Evolutionary conservation across 2,113 vertebrate genomes (phyloP).

Genomic region (Bettongia penicillata): DNA sequence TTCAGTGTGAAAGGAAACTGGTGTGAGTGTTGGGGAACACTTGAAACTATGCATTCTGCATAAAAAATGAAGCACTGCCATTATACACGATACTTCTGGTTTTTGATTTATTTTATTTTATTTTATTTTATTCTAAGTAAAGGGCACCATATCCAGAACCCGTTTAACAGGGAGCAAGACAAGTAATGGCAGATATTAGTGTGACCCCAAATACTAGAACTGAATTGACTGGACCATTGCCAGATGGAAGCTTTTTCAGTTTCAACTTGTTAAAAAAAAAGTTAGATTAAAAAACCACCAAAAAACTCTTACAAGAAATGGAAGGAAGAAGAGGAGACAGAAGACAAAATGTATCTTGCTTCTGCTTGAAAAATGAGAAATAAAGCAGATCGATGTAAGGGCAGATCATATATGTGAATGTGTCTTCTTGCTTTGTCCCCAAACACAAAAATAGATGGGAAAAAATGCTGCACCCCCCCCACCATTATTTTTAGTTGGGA

Average conservation of each 20-base stretch:
- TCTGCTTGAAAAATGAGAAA: not conserved
- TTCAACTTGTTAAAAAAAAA: slow-evolving; percentile 51
- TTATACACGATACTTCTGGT: slow-evolving; percentile 71
- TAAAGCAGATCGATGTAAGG: not conserved
- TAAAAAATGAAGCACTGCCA: slow-evolving; percentile 81
- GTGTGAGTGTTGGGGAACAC: slow-evolving; percentile 82
- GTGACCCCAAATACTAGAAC: slow-evolving; percentile 43
- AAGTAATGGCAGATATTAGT: slow-evolving; percentile 53
- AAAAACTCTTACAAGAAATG: slow-evolving; percentile 35
- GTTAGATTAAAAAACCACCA: slow-evolving; percentile 30
- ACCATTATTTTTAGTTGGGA: not conserved
- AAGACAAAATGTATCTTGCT: not conserved
- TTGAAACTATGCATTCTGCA: slow-evolving; percentile 82
- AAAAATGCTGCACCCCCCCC: not conserved
- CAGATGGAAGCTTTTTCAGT: slow-evolving; percentile 31
- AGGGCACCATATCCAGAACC: slow-evolving; percentile 77
- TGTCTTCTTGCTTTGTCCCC: not conserved
- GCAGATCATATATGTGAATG: not conserved
- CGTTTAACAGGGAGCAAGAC: slow-evolving; percentile 63
- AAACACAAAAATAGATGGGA: not conserved
- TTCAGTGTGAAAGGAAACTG: slow-evolving; percentile 83
- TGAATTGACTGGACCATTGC: slow-evolving; percentile 37
- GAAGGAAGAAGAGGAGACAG: slow-evolving; percentile 4
- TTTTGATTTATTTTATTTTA: slow-evolving; percentile 64
- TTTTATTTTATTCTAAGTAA: slow-evolving; percentile 70